Evolutionary conservation across 2,888 invertebrate species (phyloP), one percentile per base, ranked within the genome.

Genomic region (Acleris literana): DNA sequence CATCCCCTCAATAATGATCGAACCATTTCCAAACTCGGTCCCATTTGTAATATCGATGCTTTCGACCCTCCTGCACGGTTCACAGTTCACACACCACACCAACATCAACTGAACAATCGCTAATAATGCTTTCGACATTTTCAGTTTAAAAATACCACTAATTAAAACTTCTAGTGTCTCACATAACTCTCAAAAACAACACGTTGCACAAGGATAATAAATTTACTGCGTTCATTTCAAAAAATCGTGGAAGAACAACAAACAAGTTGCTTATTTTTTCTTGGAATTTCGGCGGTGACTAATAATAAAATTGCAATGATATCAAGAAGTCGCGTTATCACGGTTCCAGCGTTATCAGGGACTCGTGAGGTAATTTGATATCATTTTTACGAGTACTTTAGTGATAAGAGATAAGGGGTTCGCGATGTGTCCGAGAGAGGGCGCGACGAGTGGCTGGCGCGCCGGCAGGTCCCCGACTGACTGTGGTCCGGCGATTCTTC

Each of bases 301-400:
- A 80, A 80, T 77, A 71, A 74, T 72, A 71, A 71, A 74, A 71
- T 71, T 74, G 74, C 69, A 71, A 70, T 70, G 70, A 81, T 81
- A 76, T 78, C 76, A 75, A 70, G 74, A 17, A 46, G 69, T 56
- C 71, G 72, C 74, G 76, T 81, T 86, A 87, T 86, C 86, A 80
- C 78, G 74, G 74, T 74, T 76, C 69, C 74, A 79, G 80, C 79
- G 79, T 79, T 90, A 90, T 90, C 88, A 76, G 73, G 64, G 73
- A 80, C 83, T 83, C 75, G 80, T 86, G 85, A 86, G 85, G 87
- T 87, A 87, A 87, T 84, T 83, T 78, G 83, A 83, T 88, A 88
- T 89, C 87, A 73, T 85, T 82, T 84, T 66, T 53, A 57, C 49
- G 61, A n/a, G 55, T 79, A 78, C 46, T 52, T 53, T 81, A 75